phyloP scores from a whole-genome alignment of 2,888 invertebrate species.

The Plagodis dolabraria region DNA sequence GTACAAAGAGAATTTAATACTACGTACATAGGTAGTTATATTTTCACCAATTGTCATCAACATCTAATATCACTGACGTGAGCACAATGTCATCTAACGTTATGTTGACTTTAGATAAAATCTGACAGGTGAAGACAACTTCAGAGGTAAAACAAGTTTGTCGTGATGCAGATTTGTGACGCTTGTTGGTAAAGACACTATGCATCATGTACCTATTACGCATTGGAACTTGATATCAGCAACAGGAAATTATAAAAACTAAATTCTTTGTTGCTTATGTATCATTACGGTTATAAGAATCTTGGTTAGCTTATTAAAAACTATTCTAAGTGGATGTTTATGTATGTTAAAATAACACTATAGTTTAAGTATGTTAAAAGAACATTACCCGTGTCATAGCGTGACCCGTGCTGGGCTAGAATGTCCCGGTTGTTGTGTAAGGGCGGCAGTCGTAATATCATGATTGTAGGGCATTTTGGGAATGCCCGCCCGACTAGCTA shows the following conservation, averaged over 20 bases:
- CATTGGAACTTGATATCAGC: neutral
- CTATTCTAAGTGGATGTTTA: too few species aligned
- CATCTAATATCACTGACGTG: conserved; percentile 6
- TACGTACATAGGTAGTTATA: too few species aligned
- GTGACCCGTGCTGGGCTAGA: too few species aligned
- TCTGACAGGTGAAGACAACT: conserved; percentile 11
- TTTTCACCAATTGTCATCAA: neutral
- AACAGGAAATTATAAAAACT: neutral
- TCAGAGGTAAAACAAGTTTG: conserved; percentile 4
- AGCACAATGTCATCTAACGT: conserved; percentile 13
- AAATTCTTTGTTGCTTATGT: neutral
- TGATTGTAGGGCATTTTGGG: too few species aligned
- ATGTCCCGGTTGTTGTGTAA: too few species aligned
- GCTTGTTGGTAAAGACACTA: conserved; percentile 17
- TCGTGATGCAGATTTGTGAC: conserved; percentile 15
- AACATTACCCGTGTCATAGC: too few species aligned
- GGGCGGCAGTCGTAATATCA: too few species aligned
- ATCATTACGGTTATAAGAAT: neutral
- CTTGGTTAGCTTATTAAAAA: too few species aligned
- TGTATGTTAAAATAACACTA: too few species aligned
- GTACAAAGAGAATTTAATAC: too few species aligned
- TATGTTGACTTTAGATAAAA: conserved; percentile 17
- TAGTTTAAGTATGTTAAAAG: too few species aligned
- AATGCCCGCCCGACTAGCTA: too few species aligned
- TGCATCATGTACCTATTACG: conserved; percentile 9